Percentiles rank a stretch among this genome's conserved stretches.
Conservation (phyloP, 2,797 vertebrate genomes). For the Rhinoraja longicauda region DNA sequence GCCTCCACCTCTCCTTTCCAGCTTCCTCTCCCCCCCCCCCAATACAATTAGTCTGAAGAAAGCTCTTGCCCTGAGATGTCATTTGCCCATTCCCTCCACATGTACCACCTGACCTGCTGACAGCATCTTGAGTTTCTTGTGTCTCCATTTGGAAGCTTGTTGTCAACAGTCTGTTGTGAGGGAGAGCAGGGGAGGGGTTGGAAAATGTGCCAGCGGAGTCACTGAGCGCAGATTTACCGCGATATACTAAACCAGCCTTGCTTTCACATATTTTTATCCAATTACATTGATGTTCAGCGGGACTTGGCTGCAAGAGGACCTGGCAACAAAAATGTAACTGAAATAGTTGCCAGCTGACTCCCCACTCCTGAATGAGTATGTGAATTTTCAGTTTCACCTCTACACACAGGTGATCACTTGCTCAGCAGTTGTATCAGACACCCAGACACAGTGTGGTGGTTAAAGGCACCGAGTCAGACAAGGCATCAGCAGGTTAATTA, state of each 20-base stretch:
- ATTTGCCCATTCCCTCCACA: no score
- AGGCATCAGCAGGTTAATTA: not conserved
- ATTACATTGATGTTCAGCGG: not conserved
- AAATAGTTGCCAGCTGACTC: not conserved
- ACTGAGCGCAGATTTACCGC: not conserved
- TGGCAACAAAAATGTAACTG: not conserved
- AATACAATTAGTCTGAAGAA: no score
- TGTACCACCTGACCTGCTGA: no score
- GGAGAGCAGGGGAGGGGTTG: not conserved
- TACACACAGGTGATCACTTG: not conserved
- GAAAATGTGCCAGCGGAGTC: not conserved
- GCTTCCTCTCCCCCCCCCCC: no score
- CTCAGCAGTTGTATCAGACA: not conserved
- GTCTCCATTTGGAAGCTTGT: no score
- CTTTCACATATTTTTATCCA: not conserved
- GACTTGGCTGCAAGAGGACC: not conserved
- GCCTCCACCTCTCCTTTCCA: no score
- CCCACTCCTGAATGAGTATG: not conserved
- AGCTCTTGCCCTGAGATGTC: no score
- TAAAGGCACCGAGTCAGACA: not conserved
- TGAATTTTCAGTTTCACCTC: not conserved
- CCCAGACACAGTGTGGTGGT: not conserved
- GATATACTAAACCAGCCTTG: not conserved
- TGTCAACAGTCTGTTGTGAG: not conserved
- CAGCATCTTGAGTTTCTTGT: no score